Base-by-base conservation (phyloP, 2,113 vertebrate genomes). In the Galbula dea region DNA sequence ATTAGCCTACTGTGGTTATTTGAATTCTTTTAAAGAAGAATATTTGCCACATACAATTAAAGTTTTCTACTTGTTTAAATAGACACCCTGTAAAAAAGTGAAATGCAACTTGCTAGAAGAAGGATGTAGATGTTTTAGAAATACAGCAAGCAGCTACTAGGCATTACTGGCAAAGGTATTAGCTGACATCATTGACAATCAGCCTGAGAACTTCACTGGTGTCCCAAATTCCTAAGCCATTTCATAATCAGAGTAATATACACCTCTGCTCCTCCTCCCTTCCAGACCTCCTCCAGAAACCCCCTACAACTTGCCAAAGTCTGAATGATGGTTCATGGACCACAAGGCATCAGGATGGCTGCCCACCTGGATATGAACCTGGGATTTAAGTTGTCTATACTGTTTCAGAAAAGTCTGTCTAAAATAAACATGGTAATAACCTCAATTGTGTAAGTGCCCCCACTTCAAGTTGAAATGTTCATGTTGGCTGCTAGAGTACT, bases 191-290 rank as follows among this genome's bases (percentile, higher is more conserved):
- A 92, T 45, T 21, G 22, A 37, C 37, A 90, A 15, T 83, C 83
- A 95, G 59, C 72, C 11, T 1, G 15, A 65, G 61, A 48, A 12
- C 63, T 74, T 46, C 1, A 1, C 41, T 39, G 37, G 36, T 59
- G 49, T 83, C 73, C 68, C 87, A 68, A 6, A 93, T 94, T 93
- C 95, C 92, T 86, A 15, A 88, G 65, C 72, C 67, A 37, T 88
- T 90, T 39, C 86, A 88, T 88, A 86, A 93, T 41, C 51, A 21
- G 46, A 67, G 7, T 37, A 73, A 72, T 15, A 52, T 37, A 63
- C 68, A 76, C 83, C 66, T 27, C 58, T 11, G 30, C 46, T 76
- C 34, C 87, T 92, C 58, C 20, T 65, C 24, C 43, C 29, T 69
- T 43, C 45, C 59, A 37, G 32, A 15, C 32, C n/a, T 59, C 12